Conservation (phyloP, 1,140 invertebrate species). For the Drosophila tristis region DNA sequence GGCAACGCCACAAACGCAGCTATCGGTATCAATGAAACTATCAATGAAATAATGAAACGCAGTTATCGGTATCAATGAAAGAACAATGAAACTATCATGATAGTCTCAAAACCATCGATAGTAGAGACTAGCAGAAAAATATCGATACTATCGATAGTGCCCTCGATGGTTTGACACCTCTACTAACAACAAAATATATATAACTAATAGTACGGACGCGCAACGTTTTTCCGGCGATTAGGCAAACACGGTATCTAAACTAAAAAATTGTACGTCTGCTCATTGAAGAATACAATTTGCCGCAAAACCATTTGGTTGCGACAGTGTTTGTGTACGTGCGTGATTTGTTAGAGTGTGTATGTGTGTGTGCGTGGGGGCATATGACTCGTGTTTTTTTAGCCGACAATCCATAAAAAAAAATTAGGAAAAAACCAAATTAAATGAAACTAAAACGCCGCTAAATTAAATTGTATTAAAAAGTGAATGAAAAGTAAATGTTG, state of each 20-base stretch:
- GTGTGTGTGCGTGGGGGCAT: conserved; percentile 42
- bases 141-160: too few species aligned
- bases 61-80: too few species aligned
- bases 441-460: conserved; percentile 32
- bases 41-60: too few species aligned
- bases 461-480: conserved; percentile 8
- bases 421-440: conserved; percentile 33
- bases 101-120: too few species aligned
- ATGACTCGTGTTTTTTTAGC: conserved; percentile 75
- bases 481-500: conserved; percentile 16
- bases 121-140: too few species aligned
- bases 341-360: conserved; percentile 27
- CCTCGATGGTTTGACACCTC: too few species aligned
- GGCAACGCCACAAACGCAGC: too few species aligned
- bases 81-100: too few species aligned
- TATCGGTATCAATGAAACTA: too few species aligned
- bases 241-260: not conserved
- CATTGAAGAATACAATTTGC: conserved; percentile 19
- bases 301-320: conserved; percentile 6
- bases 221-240: conserved; percentile 20
- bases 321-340: conserved; percentile 12
- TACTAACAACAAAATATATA: not conserved
- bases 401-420: conserved; percentile 61
- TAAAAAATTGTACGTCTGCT: conserved; percentile 11
- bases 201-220: conserved; percentile 18